Conservation (phyloP, 2,888 invertebrate species). For the Campaea margaritaria region DNA sequence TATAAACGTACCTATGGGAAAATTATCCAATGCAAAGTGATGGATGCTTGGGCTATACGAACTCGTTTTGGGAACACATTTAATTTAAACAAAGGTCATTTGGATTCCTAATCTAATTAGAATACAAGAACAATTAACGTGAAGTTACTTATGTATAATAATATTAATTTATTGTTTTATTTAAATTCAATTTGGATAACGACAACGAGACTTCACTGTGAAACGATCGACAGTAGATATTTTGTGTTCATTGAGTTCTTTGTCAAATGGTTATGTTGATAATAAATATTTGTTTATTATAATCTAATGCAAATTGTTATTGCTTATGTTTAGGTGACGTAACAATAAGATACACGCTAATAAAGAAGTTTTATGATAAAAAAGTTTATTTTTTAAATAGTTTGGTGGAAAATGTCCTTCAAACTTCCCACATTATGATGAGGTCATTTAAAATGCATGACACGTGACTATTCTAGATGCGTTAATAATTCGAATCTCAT, state of each 20-base stretch:
- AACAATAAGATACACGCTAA: neutral
- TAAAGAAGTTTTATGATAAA: too few species aligned
- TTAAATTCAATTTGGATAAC: constrained; percentile 26
- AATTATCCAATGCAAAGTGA: constrained; percentile 32
- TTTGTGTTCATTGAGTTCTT: constrained; percentile 26
- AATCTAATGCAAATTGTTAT: constrained; percentile 9
- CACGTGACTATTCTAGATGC: too few species aligned
- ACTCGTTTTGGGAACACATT: constrained; percentile 27
- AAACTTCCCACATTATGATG: too few species aligned
- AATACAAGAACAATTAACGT: constrained; percentile 45
- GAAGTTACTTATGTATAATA: constrained; percentile 26
- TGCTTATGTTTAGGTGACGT: neutral
- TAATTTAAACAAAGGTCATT: constrained; percentile 41
- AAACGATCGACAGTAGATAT: constrained; percentile 26
- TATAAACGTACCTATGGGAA: constrained; percentile 3
- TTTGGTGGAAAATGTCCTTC: too few species aligned
- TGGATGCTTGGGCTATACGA: constrained; percentile 39
- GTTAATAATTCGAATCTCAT: too few species aligned
- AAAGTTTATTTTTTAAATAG: too few species aligned
- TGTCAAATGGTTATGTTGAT: constrained; percentile 15
- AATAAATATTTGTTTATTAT: constrained; percentile 10
- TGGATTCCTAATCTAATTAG: constrained; percentile 38
- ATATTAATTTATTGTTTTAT: constrained; percentile 22
- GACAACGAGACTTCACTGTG: constrained; percentile 12
- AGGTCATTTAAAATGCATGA: too few species aligned